A percentile compares a stretch with the other conserved stretches of the same genome.
phyloP scores from a whole-genome alignment of 2,797 vertebrate genomes.

The Aulostomus chinensis region DNA sequence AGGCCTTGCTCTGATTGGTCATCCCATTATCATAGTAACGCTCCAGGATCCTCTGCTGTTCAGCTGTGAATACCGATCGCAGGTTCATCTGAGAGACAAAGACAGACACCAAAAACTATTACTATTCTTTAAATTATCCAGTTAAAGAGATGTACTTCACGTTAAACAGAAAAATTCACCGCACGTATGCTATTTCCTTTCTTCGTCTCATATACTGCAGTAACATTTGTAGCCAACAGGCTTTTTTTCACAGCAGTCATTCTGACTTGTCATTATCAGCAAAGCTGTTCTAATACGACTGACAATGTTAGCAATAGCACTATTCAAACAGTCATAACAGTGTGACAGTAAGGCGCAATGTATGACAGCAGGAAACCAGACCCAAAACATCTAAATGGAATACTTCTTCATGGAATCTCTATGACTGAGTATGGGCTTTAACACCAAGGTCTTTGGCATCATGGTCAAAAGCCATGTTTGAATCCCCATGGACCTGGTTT shows the following conservation, averaged over 20 bases:
- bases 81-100: conserved; percentile 93
- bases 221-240: not conserved
- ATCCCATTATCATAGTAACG: conserved; percentile 99
- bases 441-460: no score
- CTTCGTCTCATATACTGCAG: not conserved
- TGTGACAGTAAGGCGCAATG: no score
- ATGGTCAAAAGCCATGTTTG: no score
- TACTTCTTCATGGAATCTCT: no score
- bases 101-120: not conserved
- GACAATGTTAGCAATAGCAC: not conserved
- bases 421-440: no score
- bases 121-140: not conserved
- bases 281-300: not conserved
- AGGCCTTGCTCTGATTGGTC: conserved; percentile 99
- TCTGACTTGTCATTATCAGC: not conserved
- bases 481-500: no score
- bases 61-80: conserved; percentile 96
- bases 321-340: not conserved
- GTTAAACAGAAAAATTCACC: no score
- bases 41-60: conserved; percentile 97
- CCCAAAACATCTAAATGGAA: no score
- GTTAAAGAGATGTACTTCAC: not conserved
- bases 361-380: no score
- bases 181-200: conserved; percentile 1
- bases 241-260: not conserved